Conservation (phyloP, 2,888 invertebrate species). For the Scrobipalpa costella region DNA sequence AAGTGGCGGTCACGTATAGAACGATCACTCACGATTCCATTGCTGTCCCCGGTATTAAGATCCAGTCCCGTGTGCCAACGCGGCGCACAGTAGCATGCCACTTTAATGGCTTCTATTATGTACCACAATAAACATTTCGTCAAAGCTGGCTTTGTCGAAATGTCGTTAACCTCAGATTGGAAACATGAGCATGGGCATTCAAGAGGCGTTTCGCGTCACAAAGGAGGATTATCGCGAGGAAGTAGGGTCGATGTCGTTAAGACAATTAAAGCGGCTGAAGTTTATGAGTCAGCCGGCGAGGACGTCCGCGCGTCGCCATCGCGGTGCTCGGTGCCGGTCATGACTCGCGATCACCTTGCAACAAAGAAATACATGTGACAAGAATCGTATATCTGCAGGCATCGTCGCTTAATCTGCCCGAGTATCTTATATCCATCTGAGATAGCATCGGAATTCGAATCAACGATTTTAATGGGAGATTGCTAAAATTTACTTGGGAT, state of each 20-base stretch:
- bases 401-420: constrained; percentile 13
- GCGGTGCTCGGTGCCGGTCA: constrained; percentile 19
- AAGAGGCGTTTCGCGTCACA: constrained; percentile 31
- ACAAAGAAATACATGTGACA: constrained; percentile 30
- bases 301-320: constrained; percentile 32
- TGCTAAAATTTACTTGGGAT: not conserved
- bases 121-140: constrained; percentile 28
- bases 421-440: constrained; percentile 10
- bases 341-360: constrained; percentile 33
- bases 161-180: constrained; percentile 37
- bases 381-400: constrained; percentile 6
- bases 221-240: constrained; percentile 33
- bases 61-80: constrained; percentile 34
- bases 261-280: constrained; percentile 36
- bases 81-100: constrained; percentile 39
- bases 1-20: constrained; percentile 26
- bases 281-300: constrained; percentile 41
- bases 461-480: constrained; percentile 4
- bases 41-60: constrained; percentile 37
- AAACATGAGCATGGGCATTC: constrained; percentile 19
- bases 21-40: constrained; percentile 32
- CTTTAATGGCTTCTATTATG: constrained; percentile 37
- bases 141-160: constrained; percentile 36
- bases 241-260: constrained; percentile 35
- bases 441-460: not conserved